Conservation (phyloP, 2,888 invertebrate genomes). For the Nephrotoma flavescens region DNA sequence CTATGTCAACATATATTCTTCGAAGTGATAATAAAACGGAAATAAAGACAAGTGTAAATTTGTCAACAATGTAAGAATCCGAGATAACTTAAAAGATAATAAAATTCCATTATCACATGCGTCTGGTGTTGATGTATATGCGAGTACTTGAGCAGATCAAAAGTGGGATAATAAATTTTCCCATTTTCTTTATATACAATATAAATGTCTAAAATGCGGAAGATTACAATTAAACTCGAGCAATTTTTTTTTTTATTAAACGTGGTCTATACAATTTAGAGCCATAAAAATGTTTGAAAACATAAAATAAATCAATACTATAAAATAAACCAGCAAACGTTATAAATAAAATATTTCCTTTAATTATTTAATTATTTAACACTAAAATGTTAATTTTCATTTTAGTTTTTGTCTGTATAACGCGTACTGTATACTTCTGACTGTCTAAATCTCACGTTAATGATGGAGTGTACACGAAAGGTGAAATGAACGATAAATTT, state of each 20-base stretch:
- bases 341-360: background rate
- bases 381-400: background rate
- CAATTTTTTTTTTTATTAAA: background rate
- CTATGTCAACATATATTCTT: background rate
- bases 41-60: background rate
- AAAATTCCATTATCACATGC: background rate
- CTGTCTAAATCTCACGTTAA: background rate
- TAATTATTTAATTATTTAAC: background rate
- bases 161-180: background rate
- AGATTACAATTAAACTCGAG: background rate
- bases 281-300: background rate
- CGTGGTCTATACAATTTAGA: background rate
- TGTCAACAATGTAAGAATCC: background rate
- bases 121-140: background rate
- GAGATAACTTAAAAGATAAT: background rate
- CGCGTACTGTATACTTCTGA: background rate
- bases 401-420: background rate
- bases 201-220: background rate
- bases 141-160: background rate
- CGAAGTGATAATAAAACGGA: background rate
- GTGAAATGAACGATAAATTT: background rate
- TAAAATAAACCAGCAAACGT: background rate
- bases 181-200: background rate
- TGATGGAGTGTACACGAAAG: background rate
- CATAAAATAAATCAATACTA: background rate